Evolutionary conservation across 30 jellyfish, hydroid and myxozoan genomes (phyloP).

Genomic region (Euphysa ruthae): DNA sequence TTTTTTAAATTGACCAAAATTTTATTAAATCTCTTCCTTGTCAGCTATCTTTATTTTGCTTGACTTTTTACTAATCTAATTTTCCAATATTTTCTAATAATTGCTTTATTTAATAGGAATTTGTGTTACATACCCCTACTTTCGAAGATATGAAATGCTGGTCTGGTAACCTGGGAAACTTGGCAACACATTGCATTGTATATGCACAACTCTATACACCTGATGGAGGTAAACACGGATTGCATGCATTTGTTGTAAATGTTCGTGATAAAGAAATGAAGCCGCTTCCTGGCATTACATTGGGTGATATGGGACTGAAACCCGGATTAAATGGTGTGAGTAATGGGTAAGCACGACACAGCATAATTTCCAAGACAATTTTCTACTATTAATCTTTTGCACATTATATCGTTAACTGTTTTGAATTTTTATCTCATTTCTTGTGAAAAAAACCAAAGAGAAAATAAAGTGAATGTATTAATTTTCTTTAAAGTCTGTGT

Average conservation of each 20-base stretch:
- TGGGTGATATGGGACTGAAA: constrained; percentile 94
- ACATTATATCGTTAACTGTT: too few species aligned
- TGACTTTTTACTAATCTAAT: not conserved
- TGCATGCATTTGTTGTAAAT: constrained; percentile 74
- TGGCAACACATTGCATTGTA: constrained; percentile 81
- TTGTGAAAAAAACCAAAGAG: too few species aligned
- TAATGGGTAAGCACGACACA: constrained; percentile 97
- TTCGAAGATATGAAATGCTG: constrained; percentile 86
- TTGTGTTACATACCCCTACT: constrained; percentile 70
- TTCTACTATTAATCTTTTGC: too few species aligned
- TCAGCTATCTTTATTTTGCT: not conserved
- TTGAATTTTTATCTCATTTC: too few species aligned
- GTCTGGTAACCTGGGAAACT: constrained; percentile 83
- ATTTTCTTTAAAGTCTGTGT: too few species aligned
- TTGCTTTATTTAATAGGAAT: constrained; percentile 80
- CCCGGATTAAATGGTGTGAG: constrained; percentile 75
- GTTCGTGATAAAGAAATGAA: constrained; percentile 37
- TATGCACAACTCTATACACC: constrained; percentile 97
- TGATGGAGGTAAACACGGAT: constrained; percentile 94
- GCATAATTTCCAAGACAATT: too few species aligned
- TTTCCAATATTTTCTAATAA: too few species aligned
- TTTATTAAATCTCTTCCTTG: not conserved
- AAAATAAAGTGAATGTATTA: too few species aligned
- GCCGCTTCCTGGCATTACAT: constrained; percentile 77
- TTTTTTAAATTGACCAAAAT: too few species aligned